Evolutionary conservation across 2,797 vertebrate species (phyloP).

Genomic region (Decapterus maruadsi): DNA sequence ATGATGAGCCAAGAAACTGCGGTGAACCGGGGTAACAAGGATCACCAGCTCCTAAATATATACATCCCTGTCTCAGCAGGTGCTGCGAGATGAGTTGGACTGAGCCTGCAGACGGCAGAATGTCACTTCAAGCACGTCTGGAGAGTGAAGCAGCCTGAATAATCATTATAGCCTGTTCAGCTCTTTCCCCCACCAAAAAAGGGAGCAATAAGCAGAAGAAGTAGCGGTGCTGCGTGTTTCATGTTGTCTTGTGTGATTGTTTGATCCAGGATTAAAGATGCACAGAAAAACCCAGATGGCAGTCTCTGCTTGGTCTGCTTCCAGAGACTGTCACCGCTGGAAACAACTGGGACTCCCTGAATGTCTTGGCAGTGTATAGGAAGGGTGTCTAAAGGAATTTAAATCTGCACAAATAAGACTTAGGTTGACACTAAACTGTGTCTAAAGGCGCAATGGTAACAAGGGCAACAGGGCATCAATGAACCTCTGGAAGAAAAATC

Average conservation of each 20-base stretch:
- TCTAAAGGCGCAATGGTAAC: slow-evolving; percentile 33
- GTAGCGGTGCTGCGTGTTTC: slow-evolving; percentile 44
- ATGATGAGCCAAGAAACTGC: slow-evolving; percentile 37
- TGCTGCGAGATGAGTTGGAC: slow-evolving; percentile 39
- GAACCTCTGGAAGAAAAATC: slow-evolving; percentile 13
- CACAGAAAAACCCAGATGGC: slow-evolving; percentile 55
- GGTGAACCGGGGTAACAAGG: slow-evolving; percentile 23
- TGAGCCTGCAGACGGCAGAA: slow-evolving; percentile 31
- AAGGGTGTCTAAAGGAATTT: slow-evolving; percentile 63
- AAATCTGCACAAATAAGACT: slow-evolving; percentile 39
- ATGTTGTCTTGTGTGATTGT: slow-evolving; percentile 65
- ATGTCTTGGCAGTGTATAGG: slow-evolving; percentile 58
- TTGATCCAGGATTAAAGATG: slow-evolving; percentile 72
- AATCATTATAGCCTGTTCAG: slow-evolving; percentile 63
- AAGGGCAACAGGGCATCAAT: slow-evolving; percentile 43
- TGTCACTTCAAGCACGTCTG: slow-evolving; percentile 61
- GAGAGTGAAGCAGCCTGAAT: slow-evolving; percentile 53
- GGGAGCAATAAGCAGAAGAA: slow-evolving; percentile 56
- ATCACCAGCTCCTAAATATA: slow-evolving; percentile 56
- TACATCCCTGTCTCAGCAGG: slow-evolving; percentile 48
- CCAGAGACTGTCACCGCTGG: slow-evolving; percentile 57
- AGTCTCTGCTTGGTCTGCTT: slow-evolving; percentile 62
- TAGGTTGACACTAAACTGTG: slow-evolving; percentile 32
- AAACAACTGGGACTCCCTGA: slow-evolving; percentile 65
- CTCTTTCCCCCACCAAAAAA: slow-evolving; percentile 49